Evolutionary conservation across 2,113 vertebrate genomes (phyloP).

Genomic region (Leiothrix lutea): DNA sequence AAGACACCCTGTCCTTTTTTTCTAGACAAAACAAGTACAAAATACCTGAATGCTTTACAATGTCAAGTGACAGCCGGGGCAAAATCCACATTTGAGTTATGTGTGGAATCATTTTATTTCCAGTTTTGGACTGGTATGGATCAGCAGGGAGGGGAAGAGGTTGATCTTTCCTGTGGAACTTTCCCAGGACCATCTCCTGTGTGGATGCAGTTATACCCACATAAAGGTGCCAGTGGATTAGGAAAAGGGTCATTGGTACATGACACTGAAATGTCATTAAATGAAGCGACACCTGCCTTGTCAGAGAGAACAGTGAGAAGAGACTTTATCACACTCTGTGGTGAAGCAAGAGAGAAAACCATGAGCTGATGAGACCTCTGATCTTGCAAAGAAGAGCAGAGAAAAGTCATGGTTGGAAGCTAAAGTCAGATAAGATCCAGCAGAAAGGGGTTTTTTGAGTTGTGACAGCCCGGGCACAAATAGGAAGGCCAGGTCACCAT

Average conservation of each 20-base stretch:
- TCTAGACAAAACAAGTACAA: neutral
- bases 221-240: neutral
- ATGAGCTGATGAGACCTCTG: neutral
- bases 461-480: neutral
- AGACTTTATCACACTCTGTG: neutral
- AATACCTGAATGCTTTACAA: neutral
- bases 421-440: neutral
- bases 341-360: neutral
- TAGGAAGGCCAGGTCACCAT: neutral
- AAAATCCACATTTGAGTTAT: neutral
- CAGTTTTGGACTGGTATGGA: neutral
- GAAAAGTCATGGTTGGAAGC: neutral
- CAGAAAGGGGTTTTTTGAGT: neutral
- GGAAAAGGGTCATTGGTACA: neutral
- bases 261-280: neutral
- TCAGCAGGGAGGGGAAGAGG: neutral
- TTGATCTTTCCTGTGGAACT: neutral
- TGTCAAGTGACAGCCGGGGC: neutral
- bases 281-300: neutral
- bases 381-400: neutral
- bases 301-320: neutral
- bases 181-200: neutral
- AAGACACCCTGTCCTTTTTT: neutral
- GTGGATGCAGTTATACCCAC: neutral
- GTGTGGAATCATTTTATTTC: neutral